Evolutionary conservation across 1,140 invertebrate species (phyloP), one percentile per base, ranked within the genome.

Genomic region (Probaryconus sp.): DNA sequence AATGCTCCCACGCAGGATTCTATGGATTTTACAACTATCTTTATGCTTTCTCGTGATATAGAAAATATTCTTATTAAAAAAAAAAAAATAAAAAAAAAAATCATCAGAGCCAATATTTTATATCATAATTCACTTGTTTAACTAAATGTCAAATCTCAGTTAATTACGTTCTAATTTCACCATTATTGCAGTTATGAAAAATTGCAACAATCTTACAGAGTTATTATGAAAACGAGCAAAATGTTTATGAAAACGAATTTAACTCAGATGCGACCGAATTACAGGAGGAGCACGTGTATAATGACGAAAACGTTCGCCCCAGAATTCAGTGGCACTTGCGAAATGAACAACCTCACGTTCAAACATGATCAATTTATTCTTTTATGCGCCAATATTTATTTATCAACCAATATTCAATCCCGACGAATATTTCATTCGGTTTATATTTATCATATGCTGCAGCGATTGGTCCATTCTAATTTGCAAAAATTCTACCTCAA

Each of bases 251-350:
- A n/a, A n/a, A n/a, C 48, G 35, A 67, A 50, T 11, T 31, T 42
- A 76, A 63, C 33, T 51, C 61, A 71, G 56, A 70, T 65, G 65
- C 42, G 47, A 60, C 16, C 43, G 28, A 67, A 56, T 65, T 69
- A 21, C 30, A 31, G 31, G 31, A 78, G 74, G 16, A 65, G 56
- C 76, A 76, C 35, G 48, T 74, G 55, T 37, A 14, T 45, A 61
- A 65, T 56, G 68, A 72, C 77, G 63, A 80, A 79, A 81, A 80
- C 53, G 50, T 37, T 70, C 76, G 78, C 24, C 58, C 77, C 40
- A 80, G 78, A 82, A 80, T 81, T 56, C 50, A 65, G 28, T 17
- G 5, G 43, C 11, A 40, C 1, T 74, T 75, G 50, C 47, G 48
- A 69, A n/a, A n/a, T n/a, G n/a, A n/a, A n/a, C n/a, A n/a, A n/a